Conservation (phyloP, 2,113 vertebrate species). For the Probosciger aterrimus region DNA sequence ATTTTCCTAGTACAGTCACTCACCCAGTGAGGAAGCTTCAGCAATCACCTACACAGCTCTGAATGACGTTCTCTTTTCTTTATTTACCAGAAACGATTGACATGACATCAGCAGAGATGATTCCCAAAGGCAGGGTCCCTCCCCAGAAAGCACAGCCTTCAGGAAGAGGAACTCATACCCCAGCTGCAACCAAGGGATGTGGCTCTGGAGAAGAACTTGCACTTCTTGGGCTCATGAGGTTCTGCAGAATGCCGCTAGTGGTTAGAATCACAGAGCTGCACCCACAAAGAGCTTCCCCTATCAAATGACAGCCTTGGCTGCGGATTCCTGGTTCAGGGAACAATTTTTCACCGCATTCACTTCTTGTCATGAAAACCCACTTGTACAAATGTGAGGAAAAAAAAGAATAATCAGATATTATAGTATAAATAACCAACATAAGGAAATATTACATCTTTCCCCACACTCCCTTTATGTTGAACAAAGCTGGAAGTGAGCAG, state of each 20-base stretch:
- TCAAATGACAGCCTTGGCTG: not conserved
- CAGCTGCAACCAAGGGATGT: not conserved
- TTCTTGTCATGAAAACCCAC: not conserved
- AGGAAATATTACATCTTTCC: not conserved
- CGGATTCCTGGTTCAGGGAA: not conserved
- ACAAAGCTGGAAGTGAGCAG: not conserved
- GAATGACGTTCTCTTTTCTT: not conserved
- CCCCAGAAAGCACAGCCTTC: not conserved
- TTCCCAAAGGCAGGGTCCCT: not conserved
- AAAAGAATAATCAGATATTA: not conserved
- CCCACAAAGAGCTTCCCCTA: not conserved
- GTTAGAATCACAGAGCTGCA: not conserved
- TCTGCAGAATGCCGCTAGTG: not conserved
- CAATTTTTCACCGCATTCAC: not conserved
- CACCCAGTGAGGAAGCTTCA: not conserved
- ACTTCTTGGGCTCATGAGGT: too few relatives aligned
- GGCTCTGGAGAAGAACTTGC: not conserved
- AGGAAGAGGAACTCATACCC: not conserved
- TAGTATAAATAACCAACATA: not conserved
- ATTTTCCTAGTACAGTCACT: not conserved
- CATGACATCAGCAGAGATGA: not conserved
- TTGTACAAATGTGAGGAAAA: not conserved
- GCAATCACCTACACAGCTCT: not conserved
- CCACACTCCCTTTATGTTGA: not conserved
- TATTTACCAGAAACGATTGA: not conserved